Percentiles rank a stretch among this genome's conserved stretches.
phyloP scores from a whole-genome alignment of 2,797 vertebrate genomes.

The Limnodromus scolopaceus region DNA sequence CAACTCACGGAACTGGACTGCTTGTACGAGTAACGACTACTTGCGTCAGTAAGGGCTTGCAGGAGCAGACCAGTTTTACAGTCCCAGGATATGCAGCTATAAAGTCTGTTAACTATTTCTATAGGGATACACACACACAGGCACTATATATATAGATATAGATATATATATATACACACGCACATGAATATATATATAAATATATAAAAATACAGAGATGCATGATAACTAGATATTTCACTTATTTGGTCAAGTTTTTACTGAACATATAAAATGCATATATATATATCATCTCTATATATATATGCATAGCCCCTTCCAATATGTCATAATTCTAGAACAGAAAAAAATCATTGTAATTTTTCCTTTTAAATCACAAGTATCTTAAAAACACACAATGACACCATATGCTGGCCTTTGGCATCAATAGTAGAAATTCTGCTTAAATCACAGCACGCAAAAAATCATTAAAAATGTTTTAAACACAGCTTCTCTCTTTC shows the following conservation, averaged over 20 bases:
- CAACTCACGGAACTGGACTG: background rate
- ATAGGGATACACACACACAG: background rate
- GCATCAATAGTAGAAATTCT: slow-evolving; percentile 26
- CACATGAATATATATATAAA: background rate
- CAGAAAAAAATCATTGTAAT: background rate
- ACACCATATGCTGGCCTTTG: slow-evolving; percentile 43
- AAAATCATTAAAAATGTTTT: background rate
- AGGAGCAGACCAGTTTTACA: slow-evolving; percentile 48
- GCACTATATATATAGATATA: background rate
- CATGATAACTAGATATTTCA: background rate
- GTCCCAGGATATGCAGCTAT: background rate
- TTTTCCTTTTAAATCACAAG: background rate
- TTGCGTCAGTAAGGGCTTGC: slow-evolving; percentile 37
- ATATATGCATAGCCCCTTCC: background rate
- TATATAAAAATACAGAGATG: background rate
- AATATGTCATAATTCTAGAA: background rate
- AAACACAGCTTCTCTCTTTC: background rate
- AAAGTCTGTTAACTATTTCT: background rate
- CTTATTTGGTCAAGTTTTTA: background rate
- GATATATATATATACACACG: background rate
- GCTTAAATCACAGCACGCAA: background rate
- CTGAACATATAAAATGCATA: background rate
- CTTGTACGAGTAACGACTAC: background rate
- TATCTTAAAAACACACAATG: slow-evolving; percentile 9
- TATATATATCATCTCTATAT: background rate